phyloP scores from a whole-genome alignment of 2,113 vertebrate genomes.

The Hemibagrus wyckioides region DNA sequence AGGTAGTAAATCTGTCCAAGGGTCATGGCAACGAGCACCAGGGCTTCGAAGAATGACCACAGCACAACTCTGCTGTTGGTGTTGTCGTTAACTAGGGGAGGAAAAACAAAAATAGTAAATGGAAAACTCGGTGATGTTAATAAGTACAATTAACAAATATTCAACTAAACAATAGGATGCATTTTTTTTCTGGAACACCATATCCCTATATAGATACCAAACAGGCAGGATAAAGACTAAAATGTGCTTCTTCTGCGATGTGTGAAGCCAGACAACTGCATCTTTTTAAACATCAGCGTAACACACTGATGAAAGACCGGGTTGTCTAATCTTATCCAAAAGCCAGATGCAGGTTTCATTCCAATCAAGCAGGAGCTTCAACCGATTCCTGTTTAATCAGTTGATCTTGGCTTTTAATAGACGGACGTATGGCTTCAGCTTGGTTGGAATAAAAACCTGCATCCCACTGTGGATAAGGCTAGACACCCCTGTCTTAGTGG shows the following conservation, averaged over 20 bases:
- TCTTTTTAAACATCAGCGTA: no score
- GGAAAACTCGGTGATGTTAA: background rate
- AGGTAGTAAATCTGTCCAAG: constrained; percentile 99
- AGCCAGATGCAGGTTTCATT: no score
- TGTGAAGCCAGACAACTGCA: no score
- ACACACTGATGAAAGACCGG: background rate
- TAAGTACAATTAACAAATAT: background rate
- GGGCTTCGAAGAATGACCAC: constrained; percentile 99
- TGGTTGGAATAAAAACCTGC: no score
- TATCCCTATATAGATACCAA: background rate
- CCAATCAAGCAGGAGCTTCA: no score
- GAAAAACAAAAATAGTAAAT: constrained; percentile 22
- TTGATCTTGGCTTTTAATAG: no score
- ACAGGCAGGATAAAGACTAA: background rate
- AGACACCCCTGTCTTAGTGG: no score
- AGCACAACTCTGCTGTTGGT: constrained; percentile 99
- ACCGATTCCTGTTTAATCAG: no score
- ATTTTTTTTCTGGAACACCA: background rate
- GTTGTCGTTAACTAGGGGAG: constrained; percentile 93
- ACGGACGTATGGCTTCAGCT: no score
- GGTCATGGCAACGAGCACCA: constrained; percentile 98
- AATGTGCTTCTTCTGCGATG: background rate
- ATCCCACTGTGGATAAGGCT: no score
- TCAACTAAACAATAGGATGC: background rate
- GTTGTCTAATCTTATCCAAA: no score